phyloP scores from a whole-genome alignment of 2,888 invertebrate species.

The Philonicus albiceps region DNA sequence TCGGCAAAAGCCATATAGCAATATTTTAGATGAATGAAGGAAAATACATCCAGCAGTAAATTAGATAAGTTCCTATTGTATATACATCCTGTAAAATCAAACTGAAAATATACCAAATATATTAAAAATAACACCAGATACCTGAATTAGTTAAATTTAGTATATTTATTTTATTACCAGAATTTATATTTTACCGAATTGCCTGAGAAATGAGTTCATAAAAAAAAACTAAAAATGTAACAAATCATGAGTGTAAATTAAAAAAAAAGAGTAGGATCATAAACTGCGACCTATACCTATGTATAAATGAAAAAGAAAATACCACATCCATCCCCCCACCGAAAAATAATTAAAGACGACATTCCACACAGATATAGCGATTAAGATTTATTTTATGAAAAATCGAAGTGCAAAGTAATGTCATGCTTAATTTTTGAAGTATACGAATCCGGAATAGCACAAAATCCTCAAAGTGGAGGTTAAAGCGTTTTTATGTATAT shows the following conservation, averaged over 20 bases:
- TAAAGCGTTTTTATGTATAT: constrained; percentile 14
- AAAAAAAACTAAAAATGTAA: not conserved
- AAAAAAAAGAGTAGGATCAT: not conserved
- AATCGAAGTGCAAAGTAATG: constrained; percentile 17
- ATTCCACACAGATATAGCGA: constrained; percentile 36
- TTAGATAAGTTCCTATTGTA: no score
- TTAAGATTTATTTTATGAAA: not conserved
- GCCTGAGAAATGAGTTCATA: not conserved
- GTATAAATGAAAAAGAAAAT: not conserved
- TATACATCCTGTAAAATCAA: no score
- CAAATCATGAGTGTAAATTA: not conserved
- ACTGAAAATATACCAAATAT: no score
- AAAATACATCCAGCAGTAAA: no score
- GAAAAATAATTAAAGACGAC: constrained; percentile 3
- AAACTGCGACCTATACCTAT: not conserved
- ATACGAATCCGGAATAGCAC: constrained; percentile 1
- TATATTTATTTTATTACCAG: no score
- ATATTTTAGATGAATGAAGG: no score
- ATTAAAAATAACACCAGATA: no score
- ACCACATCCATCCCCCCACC: not conserved
- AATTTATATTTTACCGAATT: not conserved
- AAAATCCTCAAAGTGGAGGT: constrained; percentile 16
- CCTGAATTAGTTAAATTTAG: no score
- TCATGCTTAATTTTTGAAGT: constrained; percentile 37
- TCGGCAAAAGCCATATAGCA: no score